Base-by-base conservation (phyloP, 2,888 invertebrate species). In the Microplitis manilae region DNA sequence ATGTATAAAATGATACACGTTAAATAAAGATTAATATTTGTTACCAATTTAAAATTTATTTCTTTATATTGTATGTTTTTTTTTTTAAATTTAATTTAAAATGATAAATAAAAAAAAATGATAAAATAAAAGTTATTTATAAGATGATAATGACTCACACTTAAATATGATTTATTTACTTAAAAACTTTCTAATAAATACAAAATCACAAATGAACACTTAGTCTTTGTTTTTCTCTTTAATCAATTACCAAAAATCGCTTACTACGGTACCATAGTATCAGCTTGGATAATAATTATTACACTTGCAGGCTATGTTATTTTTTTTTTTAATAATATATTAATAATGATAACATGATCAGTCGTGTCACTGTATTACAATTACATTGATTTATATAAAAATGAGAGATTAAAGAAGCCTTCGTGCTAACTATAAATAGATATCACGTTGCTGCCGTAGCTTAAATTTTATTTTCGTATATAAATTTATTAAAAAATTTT, bases 121-220 rank as follows among this genome's bases (percentile, higher is more conserved):
- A 77, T 77, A 77, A 15, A 76, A 72, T 61, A 68, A 72, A 50
- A 75, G 75, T 68, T 67, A n/a, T 40, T 62, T 62, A 38, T 70
- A 41, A 17, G 71, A 62, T 62, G 62, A 62, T 59, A 72, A 71
- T 72, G 15, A 69, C 59, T 73, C 89, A 89, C 89, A 89, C 89
- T 90, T 89, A 88, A 88, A 89, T 89, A 90, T 85, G 87, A 86
- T 81, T 83, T 83, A 82, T 82, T 82, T 85, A 86, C 86, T 87
- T 89, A 87, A 85, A 87, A 88, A 87, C 39, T 76, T 87, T 87
- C 86, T 88, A 89, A 89, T 89, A 89, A 90, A 89, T 89, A 90
- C 87, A 89, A 89, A 89, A 89, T 90, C 89, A 89, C 88, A 90
- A 90, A 88, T 88, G 85, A 89, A 89, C 88, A 89, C 87, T 89